phyloP scores from a whole-genome alignment of 1,140 invertebrate species.

The Diorhabda elongata region DNA sequence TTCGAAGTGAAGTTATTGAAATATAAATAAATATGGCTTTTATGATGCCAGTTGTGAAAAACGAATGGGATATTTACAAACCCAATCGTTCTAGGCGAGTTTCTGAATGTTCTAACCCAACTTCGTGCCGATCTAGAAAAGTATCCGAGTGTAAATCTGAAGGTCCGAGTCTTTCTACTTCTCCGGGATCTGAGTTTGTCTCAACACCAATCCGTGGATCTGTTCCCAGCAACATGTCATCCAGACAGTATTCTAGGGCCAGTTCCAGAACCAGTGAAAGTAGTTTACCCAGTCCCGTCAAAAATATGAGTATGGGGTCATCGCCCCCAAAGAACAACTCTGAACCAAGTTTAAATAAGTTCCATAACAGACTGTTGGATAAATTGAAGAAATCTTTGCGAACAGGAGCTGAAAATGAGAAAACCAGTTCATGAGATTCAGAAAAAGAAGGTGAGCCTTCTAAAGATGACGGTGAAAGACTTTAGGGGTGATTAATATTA shows the following conservation, averaged over 20 bases:
- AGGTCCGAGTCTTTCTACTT: slow-evolving; percentile 64
- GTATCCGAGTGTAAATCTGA: slow-evolving; percentile 79
- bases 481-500: slow-evolving; percentile 19
- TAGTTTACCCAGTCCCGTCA: slow-evolving; percentile 55
- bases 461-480: slow-evolving; percentile 20
- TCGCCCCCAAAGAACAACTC: slow-evolving; percentile 54
- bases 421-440: slow-evolving; percentile 44
- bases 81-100: slow-evolving; percentile 67
- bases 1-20: not conserved
- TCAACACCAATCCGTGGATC: slow-evolving; percentile 61
- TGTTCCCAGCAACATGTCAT: slow-evolving; percentile 54
- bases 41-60: slow-evolving; percentile 91
- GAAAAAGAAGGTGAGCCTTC: slow-evolving; percentile 18
- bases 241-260: slow-evolving; percentile 51
- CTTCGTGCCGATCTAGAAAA: slow-evolving; percentile 64
- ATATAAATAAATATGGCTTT: slow-evolving; percentile 66
- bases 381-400: slow-evolving; percentile 74
- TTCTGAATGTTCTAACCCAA: slow-evolving; percentile 68
- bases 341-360: slow-evolving; percentile 70
- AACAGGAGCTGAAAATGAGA: slow-evolving; percentile 51
- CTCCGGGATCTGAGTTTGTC: slow-evolving; percentile 64
- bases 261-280: slow-evolving; percentile 61
- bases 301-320: slow-evolving; percentile 48
- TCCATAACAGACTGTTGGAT: slow-evolving; percentile 78
- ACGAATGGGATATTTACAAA: slow-evolving; percentile 89